Percentiles rank a stretch among this genome's conserved stretches.
Evolutionary conservation across 2,888 invertebrate genomes (phyloP).

Genomic region (Lithophane semibrunnea): DNA sequence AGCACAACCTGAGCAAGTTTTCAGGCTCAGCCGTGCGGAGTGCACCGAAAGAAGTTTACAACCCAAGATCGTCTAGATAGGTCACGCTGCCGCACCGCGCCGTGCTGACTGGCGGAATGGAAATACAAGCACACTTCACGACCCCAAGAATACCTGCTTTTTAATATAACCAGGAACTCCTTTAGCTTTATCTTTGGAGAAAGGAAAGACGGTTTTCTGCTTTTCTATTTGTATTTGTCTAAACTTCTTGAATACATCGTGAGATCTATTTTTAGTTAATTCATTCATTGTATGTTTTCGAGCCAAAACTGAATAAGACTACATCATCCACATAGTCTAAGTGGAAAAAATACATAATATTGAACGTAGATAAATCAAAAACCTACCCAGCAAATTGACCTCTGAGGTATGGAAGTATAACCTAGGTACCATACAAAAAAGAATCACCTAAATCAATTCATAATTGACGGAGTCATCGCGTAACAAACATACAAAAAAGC

Average conservation of each 20-base stretch:
- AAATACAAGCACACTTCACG: constrained; percentile 63
- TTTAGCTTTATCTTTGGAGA: constrained; percentile 19
- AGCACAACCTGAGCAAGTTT: constrained; percentile 37
- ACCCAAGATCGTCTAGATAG: constrained; percentile 76
- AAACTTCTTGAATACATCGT: not conserved
- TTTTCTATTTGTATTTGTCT: not conserved
- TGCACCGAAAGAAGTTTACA: constrained; percentile 66
- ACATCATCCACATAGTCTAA: too few relatives aligned
- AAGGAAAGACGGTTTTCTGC: not conserved
- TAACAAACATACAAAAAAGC: too few relatives aligned
- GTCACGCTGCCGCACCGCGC: constrained; percentile 66
- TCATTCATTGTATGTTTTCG: too few relatives aligned
- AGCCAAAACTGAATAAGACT: not conserved
- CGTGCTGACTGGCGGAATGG: constrained; percentile 61
- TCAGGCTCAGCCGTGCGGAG: constrained; percentile 41
- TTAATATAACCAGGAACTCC: constrained; percentile 6
- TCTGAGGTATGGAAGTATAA: too few relatives aligned
- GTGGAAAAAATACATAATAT: too few relatives aligned
- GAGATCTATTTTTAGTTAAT: not conserved
- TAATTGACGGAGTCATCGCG: too few relatives aligned
- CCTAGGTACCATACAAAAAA: too few relatives aligned
- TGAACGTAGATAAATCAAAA: too few relatives aligned
- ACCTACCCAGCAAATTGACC: too few relatives aligned
- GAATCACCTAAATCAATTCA: too few relatives aligned
- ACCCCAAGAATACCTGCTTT: constrained; percentile 38